Evolutionary conservation across 2,113 vertebrate genomes (phyloP).

Genomic region (Hyperoodon ampullatus): DNA sequence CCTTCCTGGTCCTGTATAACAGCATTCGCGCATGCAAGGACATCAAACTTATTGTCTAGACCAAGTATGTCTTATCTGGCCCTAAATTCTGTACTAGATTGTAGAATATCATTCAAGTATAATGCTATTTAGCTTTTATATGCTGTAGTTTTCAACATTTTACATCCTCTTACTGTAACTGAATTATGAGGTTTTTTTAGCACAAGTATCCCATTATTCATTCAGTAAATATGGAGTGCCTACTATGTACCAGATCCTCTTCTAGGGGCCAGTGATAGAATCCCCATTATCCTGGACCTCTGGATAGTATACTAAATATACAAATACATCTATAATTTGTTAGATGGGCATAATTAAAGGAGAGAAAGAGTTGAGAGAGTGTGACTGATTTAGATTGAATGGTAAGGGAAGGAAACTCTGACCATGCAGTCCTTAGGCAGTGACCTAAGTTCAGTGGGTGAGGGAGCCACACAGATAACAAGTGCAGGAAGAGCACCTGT

Average conservation of each 20-base stretch:
- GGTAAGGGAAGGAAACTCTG: neutral
- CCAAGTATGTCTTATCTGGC: neutral
- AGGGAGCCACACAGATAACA: neutral
- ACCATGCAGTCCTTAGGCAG: neutral
- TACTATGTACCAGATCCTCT: neutral
- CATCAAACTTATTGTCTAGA: neutral
- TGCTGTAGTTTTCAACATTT: neutral
- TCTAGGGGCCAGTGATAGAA: neutral
- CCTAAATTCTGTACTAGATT: neutral
- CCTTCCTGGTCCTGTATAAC: neutral
- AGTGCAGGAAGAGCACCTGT: neutral
- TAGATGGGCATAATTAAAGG: neutral
- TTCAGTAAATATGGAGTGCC: neutral
- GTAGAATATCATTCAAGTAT: neutral
- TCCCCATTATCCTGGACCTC: neutral
- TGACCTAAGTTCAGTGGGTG: neutral
- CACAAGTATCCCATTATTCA: neutral
- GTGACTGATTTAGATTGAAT: neutral
- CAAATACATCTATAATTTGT: neutral
- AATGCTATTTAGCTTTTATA: neutral
- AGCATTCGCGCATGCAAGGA: neutral
- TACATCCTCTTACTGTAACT: neutral
- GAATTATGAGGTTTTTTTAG: neutral
- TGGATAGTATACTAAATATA: neutral
- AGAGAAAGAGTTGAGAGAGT: neutral